Conservation (phyloP, 1,140 invertebrate genomes). For the Diabrotica undecimpunctata region DNA sequence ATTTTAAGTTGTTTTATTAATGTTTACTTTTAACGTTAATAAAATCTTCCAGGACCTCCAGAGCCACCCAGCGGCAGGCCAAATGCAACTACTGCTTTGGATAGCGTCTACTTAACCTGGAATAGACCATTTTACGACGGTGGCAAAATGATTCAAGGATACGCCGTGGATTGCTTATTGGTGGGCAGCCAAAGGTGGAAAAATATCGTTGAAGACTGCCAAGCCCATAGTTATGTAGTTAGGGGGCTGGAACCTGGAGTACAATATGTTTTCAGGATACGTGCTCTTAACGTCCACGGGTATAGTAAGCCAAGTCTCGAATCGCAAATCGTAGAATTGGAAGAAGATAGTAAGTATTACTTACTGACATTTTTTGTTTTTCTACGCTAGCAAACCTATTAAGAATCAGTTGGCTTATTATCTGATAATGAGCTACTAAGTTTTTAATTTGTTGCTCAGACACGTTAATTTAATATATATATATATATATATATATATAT, state of each 20-base stretch:
- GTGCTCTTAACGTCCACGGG: constrained; percentile 76
- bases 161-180: constrained; percentile 71
- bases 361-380: too few relatives aligned
- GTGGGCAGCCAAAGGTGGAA: constrained; percentile 55
- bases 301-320: constrained; percentile 64
- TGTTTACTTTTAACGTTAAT: too few relatives aligned
- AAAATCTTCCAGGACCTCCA: constrained; percentile 57
- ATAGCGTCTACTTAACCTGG: constrained; percentile 68
- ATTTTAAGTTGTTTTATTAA: too few relatives aligned
- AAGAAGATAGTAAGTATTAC: constrained; percentile 40
- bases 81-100: constrained; percentile 50
- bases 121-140: constrained; percentile 78
- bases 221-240: constrained; percentile 61
- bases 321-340: constrained; percentile 51
- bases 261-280: constrained; percentile 68
- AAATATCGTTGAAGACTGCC: constrained; percentile 57
- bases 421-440: too few relatives aligned
- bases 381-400: too few relatives aligned
- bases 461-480: too few relatives aligned
- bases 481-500: too few relatives aligned
- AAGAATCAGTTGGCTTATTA: too few relatives aligned
- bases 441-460: too few relatives aligned
- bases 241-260: constrained; percentile 51
- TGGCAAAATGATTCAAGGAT: constrained; percentile 79
- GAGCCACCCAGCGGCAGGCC: constrained; percentile 71